Base-by-base conservation (phyloP, 2,888 invertebrate genomes). In the Dysmachus trigonus region DNA sequence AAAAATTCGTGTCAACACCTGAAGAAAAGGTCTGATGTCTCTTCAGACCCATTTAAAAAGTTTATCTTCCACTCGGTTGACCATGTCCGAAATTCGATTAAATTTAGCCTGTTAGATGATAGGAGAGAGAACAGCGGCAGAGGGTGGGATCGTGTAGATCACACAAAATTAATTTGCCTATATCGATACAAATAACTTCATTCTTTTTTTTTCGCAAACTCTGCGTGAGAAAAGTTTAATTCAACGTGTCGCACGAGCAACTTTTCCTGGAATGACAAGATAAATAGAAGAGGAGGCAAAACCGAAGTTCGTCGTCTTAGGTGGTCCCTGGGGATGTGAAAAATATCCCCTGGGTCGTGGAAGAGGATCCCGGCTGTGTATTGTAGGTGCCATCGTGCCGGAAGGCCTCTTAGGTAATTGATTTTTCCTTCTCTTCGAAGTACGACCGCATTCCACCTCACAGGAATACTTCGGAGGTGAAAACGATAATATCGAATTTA, bases 91-190 rank as follows among this genome's bases (percentile, higher is more conserved):
- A 62, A 62, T 62, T 62, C 62, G 18, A 62, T 62, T 62, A 62
- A 27, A 62, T 18, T 62, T 47, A 3, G 7, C 62, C 10, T 10
- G 18, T 51, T 1, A n/a, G 51, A 7, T 18, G 8, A 18, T 5
- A 51, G 51, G 7, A 51, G 51, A 1, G 8, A 7, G 1, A 3
- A 51, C 4, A 5, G 13, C 22, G 6, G 2, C 1, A 53, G 6
- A 22, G 22, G 18, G 10, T 27, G 0, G 22, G 13, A 22, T 18
- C 22, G 62, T 8, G 27, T 27, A 62, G 22, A 62, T 62, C 62
- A 62, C 47, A 41, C 30, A n/a, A 77, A 77, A 77, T 77, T 77
- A 77, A 77, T 77, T 77, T 77, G 47, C 77, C 47, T 77, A 77
- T 77, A 77, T 77, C 77, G 77, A 77, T 77, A 15, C 13, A 41